Evolutionary conservation across 2,113 vertebrate species (phyloP), one percentile per base, ranked within the genome.

Genomic region (Zosterops hypoxanthus): DNA sequence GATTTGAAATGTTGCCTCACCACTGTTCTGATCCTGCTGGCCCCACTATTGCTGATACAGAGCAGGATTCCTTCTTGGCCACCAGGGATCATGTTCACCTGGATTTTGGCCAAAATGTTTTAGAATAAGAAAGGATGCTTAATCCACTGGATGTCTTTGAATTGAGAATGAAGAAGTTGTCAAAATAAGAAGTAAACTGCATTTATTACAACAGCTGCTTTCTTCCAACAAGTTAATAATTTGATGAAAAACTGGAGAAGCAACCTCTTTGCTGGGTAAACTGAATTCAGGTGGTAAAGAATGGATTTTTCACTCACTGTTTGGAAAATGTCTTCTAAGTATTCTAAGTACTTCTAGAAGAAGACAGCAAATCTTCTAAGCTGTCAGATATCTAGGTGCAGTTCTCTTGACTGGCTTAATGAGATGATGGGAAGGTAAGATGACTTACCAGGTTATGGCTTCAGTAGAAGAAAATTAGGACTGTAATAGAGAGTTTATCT

Each of bases 381-480:
- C 49, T 92, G 33, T 80, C 50, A 65, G 28, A 28, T 69, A 41
- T 20, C 31, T 26, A 49, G 55, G 39, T 73, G 11, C n/a, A 73
- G 5, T 87, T 77, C 61, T 81, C 25, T 81, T 86, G 36, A 56
- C 57, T 65, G 80, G 14, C 36, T 73, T 77, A 9, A 11, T 66
- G 50, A 81, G 39, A 33, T 73, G 41, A 25, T 36, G 11, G n/a
- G 36, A 65, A 36, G 8, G 69, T 24, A 53, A 12, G 71, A 76
- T 21, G 4, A 36, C 6, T 64, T 83, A 34, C 10, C 0, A 2
- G 42, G 47, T 16, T 4, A 2, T 25, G 21, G 29, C n/a, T 81
- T 89, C n/a, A 92, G 25, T 29, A 34, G 28, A 77, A 80, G 41
- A 78, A 42, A 91, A 42, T 65, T 28, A n/a, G 31, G 25, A 33